Evolutionary conservation across 23 tunicate species (phyloP).

Genomic region (Ciona savignyi): DNA sequence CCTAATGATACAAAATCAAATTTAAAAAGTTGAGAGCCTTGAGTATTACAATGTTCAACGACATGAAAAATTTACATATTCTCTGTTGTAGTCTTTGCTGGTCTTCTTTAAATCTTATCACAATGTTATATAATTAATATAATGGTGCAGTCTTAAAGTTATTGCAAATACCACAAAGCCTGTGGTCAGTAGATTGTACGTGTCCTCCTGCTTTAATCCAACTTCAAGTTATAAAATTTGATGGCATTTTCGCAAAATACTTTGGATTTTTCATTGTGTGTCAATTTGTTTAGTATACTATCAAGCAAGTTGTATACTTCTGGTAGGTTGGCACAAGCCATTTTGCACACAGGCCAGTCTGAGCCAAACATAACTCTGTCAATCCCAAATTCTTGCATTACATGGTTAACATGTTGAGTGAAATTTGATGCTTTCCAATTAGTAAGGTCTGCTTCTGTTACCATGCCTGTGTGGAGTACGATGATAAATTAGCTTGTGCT

Average conservation of each 20-base stretch:
- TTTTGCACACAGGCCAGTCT: slow-evolving; percentile 98
- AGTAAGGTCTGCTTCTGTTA: slow-evolving; percentile 75
- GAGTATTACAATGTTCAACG: no score
- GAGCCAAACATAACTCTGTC: slow-evolving; percentile 97
- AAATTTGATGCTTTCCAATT: slow-evolving; percentile 77
- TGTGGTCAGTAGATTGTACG: no score
- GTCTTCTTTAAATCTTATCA: no score
- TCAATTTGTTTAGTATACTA: neutral
- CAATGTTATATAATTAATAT: no score
- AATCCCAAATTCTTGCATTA: slow-evolving; percentile 58
- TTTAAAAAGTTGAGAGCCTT: no score
- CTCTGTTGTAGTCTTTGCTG: no score
- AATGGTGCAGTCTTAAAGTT: neutral
- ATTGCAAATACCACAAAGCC: no score
- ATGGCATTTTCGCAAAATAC: slow-evolving; percentile 21
- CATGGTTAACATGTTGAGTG: slow-evolving; percentile 67
- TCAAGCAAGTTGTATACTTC: slow-evolving; percentile 48
- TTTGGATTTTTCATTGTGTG: neutral
- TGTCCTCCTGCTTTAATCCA: no score
- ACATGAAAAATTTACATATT: no score
- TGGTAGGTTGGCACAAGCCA: slow-evolving; percentile 62
- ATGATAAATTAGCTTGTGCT: neutral
- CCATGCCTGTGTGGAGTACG: slow-evolving; percentile 58
- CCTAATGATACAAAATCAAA: no score
- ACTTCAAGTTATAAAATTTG: slow-evolving; percentile 17